Conservation (phyloP, 1,140 invertebrate species). For the Euura lappo region DNA sequence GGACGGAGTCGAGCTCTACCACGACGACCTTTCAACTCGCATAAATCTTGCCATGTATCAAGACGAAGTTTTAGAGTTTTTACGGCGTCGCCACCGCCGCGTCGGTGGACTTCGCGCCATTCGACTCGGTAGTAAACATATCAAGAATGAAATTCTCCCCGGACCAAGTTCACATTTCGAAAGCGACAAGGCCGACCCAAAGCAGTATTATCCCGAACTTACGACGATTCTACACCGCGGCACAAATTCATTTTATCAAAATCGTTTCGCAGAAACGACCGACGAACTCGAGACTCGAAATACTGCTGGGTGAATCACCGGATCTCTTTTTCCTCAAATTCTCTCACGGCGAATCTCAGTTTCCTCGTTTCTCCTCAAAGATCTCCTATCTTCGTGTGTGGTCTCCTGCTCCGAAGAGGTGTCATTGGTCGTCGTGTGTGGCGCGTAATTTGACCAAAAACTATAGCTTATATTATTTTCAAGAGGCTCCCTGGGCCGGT, state of each 20-base stretch:
- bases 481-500: background rate
- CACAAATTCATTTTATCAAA: too few species aligned
- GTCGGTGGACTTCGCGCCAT: background rate
- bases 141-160: background rate
- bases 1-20: conserved; percentile 11
- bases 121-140: conserved; percentile 7
- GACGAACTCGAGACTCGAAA: too few species aligned
- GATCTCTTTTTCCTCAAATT: too few species aligned
- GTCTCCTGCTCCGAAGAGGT: background rate
- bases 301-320: too few species aligned
- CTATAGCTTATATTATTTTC: background rate
- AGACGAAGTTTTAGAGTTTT: background rate
- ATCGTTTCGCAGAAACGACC: too few species aligned
- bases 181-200: too few species aligned
- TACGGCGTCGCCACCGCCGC: background rate
- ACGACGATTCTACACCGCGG: too few species aligned
- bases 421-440: conserved; percentile 1
- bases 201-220: too few species aligned
- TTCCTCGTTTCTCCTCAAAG: background rate
- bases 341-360: too few species aligned
- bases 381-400: background rate
- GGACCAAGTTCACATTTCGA: background rate
- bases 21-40: conserved; percentile 27
- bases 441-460: background rate
- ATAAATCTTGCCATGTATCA: conserved; percentile 24